A percentile compares a stretch with the other conserved stretches of the same genome.
phyloP scores from a whole-genome alignment of 1,140 invertebrate genomes.

The Trichonephila inaurata region DNA sequence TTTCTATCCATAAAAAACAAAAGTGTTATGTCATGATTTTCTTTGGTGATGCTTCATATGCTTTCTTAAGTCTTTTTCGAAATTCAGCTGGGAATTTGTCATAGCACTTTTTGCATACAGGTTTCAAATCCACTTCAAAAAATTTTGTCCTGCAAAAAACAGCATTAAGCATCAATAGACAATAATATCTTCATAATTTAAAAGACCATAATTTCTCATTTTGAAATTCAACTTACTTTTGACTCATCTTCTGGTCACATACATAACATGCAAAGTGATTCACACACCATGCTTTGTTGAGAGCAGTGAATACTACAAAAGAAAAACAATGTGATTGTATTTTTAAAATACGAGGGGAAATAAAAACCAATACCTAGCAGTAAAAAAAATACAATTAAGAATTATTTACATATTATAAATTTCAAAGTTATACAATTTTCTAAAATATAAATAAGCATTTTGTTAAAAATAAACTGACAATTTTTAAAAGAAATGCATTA shows the following conservation, averaged over 20 bases:
- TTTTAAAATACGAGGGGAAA: background rate
- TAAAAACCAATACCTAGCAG: background rate
- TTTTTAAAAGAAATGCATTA: too few species aligned
- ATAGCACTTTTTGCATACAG: constrained; percentile 99
- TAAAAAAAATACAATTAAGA: too few species aligned
- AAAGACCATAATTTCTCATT: too few species aligned
- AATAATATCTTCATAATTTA: too few species aligned
- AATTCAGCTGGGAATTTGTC: constrained; percentile 97
- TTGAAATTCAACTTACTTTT: constrained; percentile 85
- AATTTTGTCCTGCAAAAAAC: constrained; percentile 90
- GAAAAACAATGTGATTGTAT: background rate
- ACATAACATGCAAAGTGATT: constrained; percentile 99
- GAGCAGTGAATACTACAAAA: constrained; percentile 95
- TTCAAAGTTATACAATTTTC: too few species aligned
- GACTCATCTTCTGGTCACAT: constrained; percentile 98
- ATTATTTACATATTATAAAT: too few species aligned
- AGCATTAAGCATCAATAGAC: background rate
- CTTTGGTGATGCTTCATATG: constrained; percentile 79
- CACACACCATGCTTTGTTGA: constrained; percentile 99
- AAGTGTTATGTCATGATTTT: constrained; percentile 74
- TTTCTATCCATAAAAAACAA: background rate
- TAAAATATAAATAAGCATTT: too few species aligned
- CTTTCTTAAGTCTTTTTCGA: constrained; percentile 87
- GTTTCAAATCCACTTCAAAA: constrained; percentile 98
- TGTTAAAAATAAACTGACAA: too few species aligned